A percentile compares a stretch with the other conserved stretches of the same genome.
These are phyloP conservation scores for Uromys caudimaculatus DNA, from an alignment of 2,797 vertebrate species.

Conservation along the genomic window DNA sequence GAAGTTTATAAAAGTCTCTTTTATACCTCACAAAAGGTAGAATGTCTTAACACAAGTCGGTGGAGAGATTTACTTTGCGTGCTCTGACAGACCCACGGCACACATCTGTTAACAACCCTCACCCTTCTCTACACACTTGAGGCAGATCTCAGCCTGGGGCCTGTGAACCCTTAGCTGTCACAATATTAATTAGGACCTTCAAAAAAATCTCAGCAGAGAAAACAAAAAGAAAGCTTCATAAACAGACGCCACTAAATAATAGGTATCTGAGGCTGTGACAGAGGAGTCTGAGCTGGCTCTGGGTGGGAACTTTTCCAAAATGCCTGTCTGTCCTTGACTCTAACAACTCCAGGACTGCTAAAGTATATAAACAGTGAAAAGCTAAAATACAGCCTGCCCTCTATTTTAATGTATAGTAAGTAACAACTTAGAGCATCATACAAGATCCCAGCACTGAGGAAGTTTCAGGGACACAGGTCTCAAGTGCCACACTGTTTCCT, in stretches of 20 bases:
- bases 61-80: slow-evolving; percentile 62
- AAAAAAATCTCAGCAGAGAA: background rate
- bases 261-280: background rate
- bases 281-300: background rate
- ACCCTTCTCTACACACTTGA: background rate
- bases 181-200: background rate
- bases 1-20: slow-evolving; percentile 72
- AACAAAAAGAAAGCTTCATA: background rate
- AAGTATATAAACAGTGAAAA: background rate
- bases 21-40: slow-evolving; percentile 59
- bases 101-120: background rate
- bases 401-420: background rate
- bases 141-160: background rate
- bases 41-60: slow-evolving; percentile 54
- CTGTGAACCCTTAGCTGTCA: background rate
- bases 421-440: background rate
- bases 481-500: background rate
- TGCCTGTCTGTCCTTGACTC: background rate
- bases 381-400: background rate
- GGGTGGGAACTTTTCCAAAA: background rate
- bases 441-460: background rate
- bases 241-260: background rate
- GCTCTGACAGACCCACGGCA: background rate
- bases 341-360: background rate
- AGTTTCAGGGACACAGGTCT: background rate